Base-by-base conservation (phyloP, 2,888 invertebrate genomes). In the Agriotes lineatus region DNA sequence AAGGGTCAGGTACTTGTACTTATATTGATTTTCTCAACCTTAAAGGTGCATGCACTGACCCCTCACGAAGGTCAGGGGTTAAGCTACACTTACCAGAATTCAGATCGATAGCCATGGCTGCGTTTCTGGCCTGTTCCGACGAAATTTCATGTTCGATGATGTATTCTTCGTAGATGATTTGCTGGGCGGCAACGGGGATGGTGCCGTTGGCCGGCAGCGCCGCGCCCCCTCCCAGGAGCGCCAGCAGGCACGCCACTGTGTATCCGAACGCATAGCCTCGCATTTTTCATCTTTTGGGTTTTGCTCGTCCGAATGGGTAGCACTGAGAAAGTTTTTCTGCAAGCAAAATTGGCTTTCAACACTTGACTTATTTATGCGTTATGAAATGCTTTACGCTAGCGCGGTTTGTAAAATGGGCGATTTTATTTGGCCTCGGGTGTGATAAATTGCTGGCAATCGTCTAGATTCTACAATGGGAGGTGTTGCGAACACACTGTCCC, bases 61-160 rank as follows among this genome's bases (percentile, higher is more conserved):
- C 5, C 37, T 20, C 9, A n/a, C 9, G 9, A 56, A 56, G 37
- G 37, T 37, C 56, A 56, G 6, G 37, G 39, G 35, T 58, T 42
- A 58, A 60, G 35, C 6, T 69, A 71, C 30, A 78, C 79, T 81
- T 83, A 87, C 87, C 82, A 39, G 85, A 81, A 73, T 84, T 81
- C 52, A 85, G 69, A 76, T 84, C 84, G 62, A 89, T 85, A 39
- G 81, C 82, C 22, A 79, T 78, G 50, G 89, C 90, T 2, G 88
- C 86, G 52, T 82, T 84, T 76, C 86, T 86, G 10, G 91, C 91
- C 68, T 88, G 87, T 0, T 85, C 81, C 16, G 87, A 85, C 52
- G 88, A 87, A 59, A 91, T 87, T 76, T 89, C 88, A 76, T 91
- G 91, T 76, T 90, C 90, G 67, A 90, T 84, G 75, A 87, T 84